phyloP scores from a whole-genome alignment of 2,113 vertebrate species.

The Gallinago media region DNA sequence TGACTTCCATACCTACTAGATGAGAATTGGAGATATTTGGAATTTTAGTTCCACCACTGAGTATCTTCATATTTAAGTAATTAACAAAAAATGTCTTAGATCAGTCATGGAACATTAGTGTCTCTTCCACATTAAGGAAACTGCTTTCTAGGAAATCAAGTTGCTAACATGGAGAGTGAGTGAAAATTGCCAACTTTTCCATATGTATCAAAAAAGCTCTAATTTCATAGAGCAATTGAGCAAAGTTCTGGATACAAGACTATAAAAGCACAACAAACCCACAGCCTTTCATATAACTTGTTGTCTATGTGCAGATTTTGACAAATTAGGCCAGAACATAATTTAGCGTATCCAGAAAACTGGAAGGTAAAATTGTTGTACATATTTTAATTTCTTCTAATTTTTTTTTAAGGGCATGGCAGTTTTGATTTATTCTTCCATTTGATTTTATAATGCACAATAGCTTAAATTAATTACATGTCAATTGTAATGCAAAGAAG shows the following conservation, averaged over 20 bases:
- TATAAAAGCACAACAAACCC: neutral
- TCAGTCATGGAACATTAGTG: neutral
- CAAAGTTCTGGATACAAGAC: neutral
- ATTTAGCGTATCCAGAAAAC: neutral
- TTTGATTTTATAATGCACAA: neutral
- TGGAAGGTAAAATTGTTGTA: neutral
- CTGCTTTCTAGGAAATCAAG: neutral
- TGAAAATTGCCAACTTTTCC: neutral
- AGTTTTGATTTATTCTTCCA: neutral
- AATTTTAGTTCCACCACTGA: neutral
- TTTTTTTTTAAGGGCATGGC: neutral
- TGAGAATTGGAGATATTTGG: neutral
- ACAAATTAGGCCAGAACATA: neutral
- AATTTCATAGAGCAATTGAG: neutral
- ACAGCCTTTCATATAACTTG: neutral
- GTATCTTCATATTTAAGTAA: neutral
- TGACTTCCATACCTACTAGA: neutral
- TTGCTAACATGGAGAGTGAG: accelerated
- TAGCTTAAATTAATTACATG: neutral
- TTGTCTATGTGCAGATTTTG: neutral
- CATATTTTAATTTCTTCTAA: neutral
- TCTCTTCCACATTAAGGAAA: neutral
- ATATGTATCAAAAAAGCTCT: neutral
- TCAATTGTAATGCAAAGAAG: neutral
- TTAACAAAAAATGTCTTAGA: neutral